Conservation (phyloP, 2,797 vertebrate species). For the Periophthalmus magnuspinnatus region DNA sequence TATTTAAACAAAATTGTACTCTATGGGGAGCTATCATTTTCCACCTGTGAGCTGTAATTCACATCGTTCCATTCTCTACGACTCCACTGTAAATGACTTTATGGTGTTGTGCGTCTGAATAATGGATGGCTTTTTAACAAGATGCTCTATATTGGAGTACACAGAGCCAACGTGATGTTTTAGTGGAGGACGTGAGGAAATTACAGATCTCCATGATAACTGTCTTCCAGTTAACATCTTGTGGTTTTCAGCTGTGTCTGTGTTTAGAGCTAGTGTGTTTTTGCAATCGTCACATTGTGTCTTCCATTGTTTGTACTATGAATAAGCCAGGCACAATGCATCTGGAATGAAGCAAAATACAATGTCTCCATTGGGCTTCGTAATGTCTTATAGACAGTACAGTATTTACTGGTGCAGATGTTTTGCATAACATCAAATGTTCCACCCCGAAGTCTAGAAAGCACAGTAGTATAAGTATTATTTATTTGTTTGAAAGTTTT, state of each 20-base stretch:
- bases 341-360: not conserved
- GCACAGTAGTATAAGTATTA: too few species aligned
- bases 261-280: not conserved
- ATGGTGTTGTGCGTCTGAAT: slow-evolving; percentile 6
- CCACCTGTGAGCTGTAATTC: slow-evolving; percentile 33
- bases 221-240: not conserved
- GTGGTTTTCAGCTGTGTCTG: not conserved
- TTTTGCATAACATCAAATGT: too few species aligned
- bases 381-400: not conserved
- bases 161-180: not conserved
- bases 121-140: slow-evolving; percentile 8
- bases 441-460: too few species aligned
- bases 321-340: not conserved
- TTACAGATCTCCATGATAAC: not conserved
- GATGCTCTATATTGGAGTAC: not conserved
- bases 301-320: not conserved
- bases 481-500: too few species aligned
- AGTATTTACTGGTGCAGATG: too few species aligned
- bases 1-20: slow-evolving; percentile 27
- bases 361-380: not conserved
- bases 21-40: slow-evolving; percentile 13
- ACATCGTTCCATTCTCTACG: slow-evolving; percentile 17
- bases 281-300: not conserved
- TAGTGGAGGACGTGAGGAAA: not conserved
- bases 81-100: slow-evolving; percentile 10